Evolutionary conservation across 37 sponge, comb jelly and placozoan species (phyloP).

Genomic region (Chondrosia reniformis): DNA sequence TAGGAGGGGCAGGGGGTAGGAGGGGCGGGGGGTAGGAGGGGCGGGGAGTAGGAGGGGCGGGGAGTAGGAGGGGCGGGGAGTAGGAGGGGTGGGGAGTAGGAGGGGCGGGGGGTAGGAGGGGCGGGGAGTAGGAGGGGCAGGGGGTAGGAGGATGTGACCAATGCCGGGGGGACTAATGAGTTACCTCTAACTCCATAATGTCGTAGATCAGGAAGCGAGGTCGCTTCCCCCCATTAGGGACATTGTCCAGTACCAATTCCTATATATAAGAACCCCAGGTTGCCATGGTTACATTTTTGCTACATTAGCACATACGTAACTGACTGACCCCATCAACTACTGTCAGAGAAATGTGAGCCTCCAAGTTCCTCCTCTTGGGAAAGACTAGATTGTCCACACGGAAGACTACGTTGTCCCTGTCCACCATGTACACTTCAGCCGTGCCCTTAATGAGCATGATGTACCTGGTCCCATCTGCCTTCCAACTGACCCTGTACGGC

Average conservation of each 20-base stretch:
- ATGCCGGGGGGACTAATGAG: no score
- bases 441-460: conserved; percentile 69
- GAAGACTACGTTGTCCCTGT: conserved; percentile 87
- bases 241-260: conserved; percentile 91
- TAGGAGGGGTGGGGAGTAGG: no score
- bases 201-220: conserved; percentile 92
- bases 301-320: no score
- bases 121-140: no score
- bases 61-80: no score
- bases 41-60: no score
- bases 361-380: conserved; percentile 34
- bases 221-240: conserved; percentile 30
- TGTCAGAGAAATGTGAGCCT: conserved; percentile 60
- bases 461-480: conserved; percentile 97
- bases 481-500: conserved; percentile 95
- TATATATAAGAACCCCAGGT: not conserved
- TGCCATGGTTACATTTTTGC: no score
- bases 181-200: conserved; percentile 80
- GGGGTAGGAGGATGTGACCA: no score
- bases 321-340: conserved; percentile 79
- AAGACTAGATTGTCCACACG: conserved; percentile 52
- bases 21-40: no score
- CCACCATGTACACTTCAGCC: conserved; percentile 79
- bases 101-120: no score
- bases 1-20: no score